Base-by-base conservation (phyloP, 2,797 vertebrate genomes). In the Cephalopachus bancanus region DNA sequence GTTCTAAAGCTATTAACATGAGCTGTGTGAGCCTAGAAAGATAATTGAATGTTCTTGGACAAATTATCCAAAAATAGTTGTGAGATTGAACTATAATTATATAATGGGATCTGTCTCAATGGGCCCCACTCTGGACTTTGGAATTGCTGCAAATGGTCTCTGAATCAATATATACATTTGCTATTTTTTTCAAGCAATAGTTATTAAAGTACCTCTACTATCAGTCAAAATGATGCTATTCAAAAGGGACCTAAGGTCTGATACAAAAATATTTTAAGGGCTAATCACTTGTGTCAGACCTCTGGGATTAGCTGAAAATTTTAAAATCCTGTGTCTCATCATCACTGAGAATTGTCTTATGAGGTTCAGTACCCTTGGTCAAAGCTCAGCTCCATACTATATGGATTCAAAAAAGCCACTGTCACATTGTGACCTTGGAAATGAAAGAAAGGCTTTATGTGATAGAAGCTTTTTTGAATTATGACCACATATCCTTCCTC, bases 161-260 rank as follows among this genome's bases (percentile, higher is more conserved):
- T 55, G 33, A 92, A n/a, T 65, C 20, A 72, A 5, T 78, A 14
- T 57, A 17, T 51, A 55, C 30, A 0, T 67, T 17, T 14, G 3
- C 37, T 33, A 65, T 69, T 95, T 95, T 95, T 95, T 28, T 67
- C 30, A 80, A 14, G 69, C 4, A 49, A n/a, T 6, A 89, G 12
- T 71, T 30, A 64, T 37, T 90, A 74, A 89, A 89, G 24, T 89
- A 12, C 67, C 49, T 86, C 16, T 57, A 14, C 30, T 85, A 14
- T 85, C 44, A 76, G 80, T 80, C 84, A 75, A 92, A 49, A 69
- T 51, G 30, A 78, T 71, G 62, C 33, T 83, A 8, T 76, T 87
- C 22, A 11, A 24, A 88, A 83, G 24, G 69, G 1, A 53, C 17
- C 14, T 76, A 69, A 11, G 17, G 55, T 76, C 55, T 71, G 55